These are phyloP conservation scores for Mormyrops attenuatus DNA, from an alignment of 2,797 vertebrate genomes.

Conservation along the genomic window DNA sequence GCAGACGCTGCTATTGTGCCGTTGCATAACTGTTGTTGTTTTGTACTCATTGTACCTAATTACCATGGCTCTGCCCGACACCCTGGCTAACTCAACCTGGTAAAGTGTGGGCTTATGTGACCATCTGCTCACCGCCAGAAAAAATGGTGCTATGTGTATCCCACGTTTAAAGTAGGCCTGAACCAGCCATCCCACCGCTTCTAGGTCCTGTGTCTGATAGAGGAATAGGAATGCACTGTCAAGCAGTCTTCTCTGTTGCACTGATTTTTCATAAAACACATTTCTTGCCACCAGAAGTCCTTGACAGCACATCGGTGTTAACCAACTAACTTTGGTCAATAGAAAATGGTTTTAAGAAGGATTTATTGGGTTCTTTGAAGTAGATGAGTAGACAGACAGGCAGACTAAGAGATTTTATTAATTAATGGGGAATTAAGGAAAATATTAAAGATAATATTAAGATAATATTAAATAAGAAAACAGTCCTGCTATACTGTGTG, in stretches of 20 bases:
- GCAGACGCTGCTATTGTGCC: background rate
- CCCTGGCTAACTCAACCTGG: background rate
- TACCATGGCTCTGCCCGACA: no score
- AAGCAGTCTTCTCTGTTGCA: background rate
- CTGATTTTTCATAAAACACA: background rate
- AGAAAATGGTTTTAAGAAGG: background rate
- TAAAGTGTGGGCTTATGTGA: background rate
- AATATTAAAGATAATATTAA: background rate
- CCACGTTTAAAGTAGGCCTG: background rate
- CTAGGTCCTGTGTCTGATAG: background rate
- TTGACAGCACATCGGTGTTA: background rate
- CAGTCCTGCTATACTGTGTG: background rate
- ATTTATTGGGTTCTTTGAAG: background rate
- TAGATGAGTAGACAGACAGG: background rate
- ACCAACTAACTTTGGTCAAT: background rate
- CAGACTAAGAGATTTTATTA: background rate
- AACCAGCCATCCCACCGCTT: background rate
- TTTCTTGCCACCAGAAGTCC: background rate
- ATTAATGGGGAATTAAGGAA: background rate
- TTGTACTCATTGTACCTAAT: slow-evolving; percentile 8
- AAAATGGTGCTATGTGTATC: background rate
- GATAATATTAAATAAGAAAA: background rate
- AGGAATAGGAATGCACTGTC: background rate
- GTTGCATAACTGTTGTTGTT: slow-evolving; percentile 8
- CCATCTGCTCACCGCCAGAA: slow-evolving; percentile 8